Percentiles rank a stretch among this genome's conserved stretches.
These are phyloP conservation scores for Macrostomum lignano DNA, from an alignment of 1,140 invertebrate species.

Conservation along the genomic window DNA sequence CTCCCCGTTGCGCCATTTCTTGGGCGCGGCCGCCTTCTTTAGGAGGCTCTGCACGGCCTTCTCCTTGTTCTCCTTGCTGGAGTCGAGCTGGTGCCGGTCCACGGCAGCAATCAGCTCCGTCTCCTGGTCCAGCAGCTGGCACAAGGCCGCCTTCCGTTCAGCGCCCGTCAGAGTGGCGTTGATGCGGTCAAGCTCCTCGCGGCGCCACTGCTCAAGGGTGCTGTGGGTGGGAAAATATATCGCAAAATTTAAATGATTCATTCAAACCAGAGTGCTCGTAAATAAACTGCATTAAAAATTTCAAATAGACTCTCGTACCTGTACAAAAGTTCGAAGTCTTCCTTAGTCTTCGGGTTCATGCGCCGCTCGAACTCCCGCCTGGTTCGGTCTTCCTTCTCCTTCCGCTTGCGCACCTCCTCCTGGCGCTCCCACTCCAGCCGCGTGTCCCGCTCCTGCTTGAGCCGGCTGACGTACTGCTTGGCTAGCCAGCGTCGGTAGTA, in stretches of 20 bases:
- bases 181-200: constrained; percentile 22
- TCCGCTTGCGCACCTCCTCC: constrained; percentile 17
- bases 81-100: constrained; percentile 23
- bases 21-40: constrained; percentile 19
- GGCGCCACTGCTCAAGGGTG: constrained; percentile 25
- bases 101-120: constrained; percentile 25
- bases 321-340: constrained; percentile 27
- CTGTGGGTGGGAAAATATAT: no score
- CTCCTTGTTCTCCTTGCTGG: constrained; percentile 18
- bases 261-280: no score
- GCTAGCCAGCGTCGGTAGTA: constrained; percentile 14
- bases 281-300: no score
- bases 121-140: constrained; percentile 26
- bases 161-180: constrained; percentile 17
- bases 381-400: constrained; percentile 25
- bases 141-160: constrained; percentile 25
- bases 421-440: constrained; percentile 19
- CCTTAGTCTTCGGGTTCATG: constrained; percentile 25
- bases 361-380: constrained; percentile 16
- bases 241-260: no score
- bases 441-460: constrained; percentile 13
- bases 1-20: constrained; percentile 18
- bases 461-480: constrained; percentile 9
- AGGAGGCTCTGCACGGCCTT: constrained; percentile 20
- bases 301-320: no score